Percentiles rank a stretch among this genome's conserved stretches.
Evolutionary conservation across 2,888 invertebrate species (phyloP).

Genomic region (Laspeyria flexula): DNA sequence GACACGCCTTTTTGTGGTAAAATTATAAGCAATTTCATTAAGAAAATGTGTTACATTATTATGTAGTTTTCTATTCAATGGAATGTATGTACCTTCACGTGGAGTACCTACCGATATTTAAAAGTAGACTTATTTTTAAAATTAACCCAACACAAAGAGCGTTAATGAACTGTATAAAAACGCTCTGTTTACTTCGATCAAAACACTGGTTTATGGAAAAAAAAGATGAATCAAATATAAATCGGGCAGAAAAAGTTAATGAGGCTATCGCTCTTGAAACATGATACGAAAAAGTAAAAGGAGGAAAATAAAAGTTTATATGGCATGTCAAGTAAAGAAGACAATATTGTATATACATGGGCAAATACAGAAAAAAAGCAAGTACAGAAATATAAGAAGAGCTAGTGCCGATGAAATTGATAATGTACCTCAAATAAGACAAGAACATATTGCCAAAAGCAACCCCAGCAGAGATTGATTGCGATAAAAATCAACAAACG

Average conservation of each 20-base stretch:
- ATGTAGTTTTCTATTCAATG: no score
- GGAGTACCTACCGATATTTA: neutral
- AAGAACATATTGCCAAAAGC: slow-evolving; percentile 56
- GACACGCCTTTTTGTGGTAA: no score
- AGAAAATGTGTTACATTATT: no score
- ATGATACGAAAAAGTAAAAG: slow-evolving; percentile 40
- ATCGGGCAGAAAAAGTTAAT: slow-evolving; percentile 28
- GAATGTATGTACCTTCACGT: neutral
- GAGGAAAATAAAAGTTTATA: slow-evolving; percentile 41
- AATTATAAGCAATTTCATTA: no score
- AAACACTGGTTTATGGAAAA: slow-evolving; percentile 24
- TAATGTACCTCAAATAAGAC: slow-evolving; percentile 50
- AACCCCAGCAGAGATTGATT: slow-evolving; percentile 62
- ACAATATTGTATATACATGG: slow-evolving; percentile 11
- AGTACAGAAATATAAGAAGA: neutral
- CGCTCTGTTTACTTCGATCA: slow-evolving; percentile 13
- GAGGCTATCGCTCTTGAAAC: slow-evolving; percentile 35
- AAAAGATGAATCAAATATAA: slow-evolving; percentile 20
- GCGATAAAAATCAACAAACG: slow-evolving; percentile 65
- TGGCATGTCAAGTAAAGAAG: slow-evolving; percentile 12
- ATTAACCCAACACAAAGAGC: slow-evolving; percentile 10
- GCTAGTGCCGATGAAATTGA: slow-evolving; percentile 14
- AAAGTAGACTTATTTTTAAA: slow-evolving; percentile 19
- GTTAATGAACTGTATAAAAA: slow-evolving; percentile 36
- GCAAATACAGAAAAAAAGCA: neutral